These are phyloP conservation scores for Micronycteris hirsuta DNA, from an alignment of 2,113 vertebrate genomes.

Conservation along the genomic window DNA sequence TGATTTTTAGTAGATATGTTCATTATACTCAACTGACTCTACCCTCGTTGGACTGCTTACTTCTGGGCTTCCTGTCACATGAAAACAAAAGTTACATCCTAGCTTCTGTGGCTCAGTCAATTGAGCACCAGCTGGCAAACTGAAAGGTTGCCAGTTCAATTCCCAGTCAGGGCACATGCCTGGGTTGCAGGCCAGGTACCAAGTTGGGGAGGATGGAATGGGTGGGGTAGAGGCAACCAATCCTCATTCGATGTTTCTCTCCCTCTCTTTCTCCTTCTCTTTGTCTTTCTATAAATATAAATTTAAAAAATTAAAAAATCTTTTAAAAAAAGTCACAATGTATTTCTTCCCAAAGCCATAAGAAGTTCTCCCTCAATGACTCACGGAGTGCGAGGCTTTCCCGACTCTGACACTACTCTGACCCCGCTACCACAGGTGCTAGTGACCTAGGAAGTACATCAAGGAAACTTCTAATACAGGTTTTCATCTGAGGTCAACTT, in stretches of 20 bases:
- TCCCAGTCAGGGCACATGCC: no score
- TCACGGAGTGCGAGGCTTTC: background rate
- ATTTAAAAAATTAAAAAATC: no score
- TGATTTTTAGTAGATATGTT: background rate
- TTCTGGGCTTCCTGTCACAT: background rate
- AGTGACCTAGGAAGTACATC: background rate
- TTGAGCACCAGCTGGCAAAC: no score
- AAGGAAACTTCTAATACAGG: background rate
- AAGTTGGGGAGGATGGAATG: no score
- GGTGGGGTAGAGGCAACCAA: no score
- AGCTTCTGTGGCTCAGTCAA: no score
- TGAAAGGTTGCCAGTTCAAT: no score
- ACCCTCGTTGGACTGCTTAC: background rate
- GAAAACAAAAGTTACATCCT: background rate
- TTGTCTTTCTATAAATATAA: no score
- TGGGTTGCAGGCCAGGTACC: no score
- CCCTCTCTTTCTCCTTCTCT: no score
- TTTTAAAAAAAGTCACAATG: background rate
- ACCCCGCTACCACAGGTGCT: background rate
- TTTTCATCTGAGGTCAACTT: background rate
- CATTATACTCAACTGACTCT: background rate
- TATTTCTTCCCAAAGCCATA: background rate
- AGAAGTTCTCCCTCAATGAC: background rate
- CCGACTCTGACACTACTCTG: background rate
- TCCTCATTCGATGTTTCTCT: no score